Conservation (phyloP, 2,113 vertebrate genomes). For the Oriolus oriolus region DNA sequence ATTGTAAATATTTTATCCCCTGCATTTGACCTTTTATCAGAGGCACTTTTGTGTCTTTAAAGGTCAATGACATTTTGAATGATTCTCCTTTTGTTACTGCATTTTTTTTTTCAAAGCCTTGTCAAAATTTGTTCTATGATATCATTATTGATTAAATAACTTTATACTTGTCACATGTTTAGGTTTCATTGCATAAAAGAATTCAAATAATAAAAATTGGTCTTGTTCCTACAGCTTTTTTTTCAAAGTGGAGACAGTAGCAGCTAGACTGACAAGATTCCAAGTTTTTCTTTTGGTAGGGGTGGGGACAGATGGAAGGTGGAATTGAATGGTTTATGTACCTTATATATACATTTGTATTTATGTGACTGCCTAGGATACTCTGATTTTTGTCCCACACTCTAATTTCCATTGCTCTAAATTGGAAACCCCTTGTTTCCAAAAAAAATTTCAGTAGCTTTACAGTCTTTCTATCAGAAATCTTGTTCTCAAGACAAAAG, state of each 20-base stretch:
- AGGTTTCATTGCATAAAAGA: background rate
- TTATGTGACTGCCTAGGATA: background rate
- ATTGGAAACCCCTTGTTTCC: background rate
- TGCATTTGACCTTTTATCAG: constrained; percentile 22
- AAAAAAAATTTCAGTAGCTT: background rate
- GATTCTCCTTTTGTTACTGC: background rate
- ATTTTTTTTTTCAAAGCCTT: background rate
- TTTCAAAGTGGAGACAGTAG: background rate
- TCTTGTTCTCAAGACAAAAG: background rate
- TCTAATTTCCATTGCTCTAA: background rate
- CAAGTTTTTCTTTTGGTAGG: background rate
- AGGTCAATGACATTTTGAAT: background rate
- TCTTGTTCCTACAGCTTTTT: background rate
- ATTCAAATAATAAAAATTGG: constrained; percentile 30
- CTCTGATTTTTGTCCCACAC: background rate
- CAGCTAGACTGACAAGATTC: background rate
- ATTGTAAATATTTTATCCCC: constrained; percentile 2
- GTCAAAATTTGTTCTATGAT: background rate
- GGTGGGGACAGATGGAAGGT: background rate
- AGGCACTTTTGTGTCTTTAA: background rate
- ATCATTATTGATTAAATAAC: background rate
- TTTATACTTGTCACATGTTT: background rate
- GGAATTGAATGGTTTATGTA: background rate
- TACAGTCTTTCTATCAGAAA: background rate
- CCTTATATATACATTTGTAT: background rate